Evolutionary conservation across 2,797 vertebrate species (phyloP), one percentile per base, ranked within the genome.

Genomic region (Sebastiscus albofasciatus): DNA sequence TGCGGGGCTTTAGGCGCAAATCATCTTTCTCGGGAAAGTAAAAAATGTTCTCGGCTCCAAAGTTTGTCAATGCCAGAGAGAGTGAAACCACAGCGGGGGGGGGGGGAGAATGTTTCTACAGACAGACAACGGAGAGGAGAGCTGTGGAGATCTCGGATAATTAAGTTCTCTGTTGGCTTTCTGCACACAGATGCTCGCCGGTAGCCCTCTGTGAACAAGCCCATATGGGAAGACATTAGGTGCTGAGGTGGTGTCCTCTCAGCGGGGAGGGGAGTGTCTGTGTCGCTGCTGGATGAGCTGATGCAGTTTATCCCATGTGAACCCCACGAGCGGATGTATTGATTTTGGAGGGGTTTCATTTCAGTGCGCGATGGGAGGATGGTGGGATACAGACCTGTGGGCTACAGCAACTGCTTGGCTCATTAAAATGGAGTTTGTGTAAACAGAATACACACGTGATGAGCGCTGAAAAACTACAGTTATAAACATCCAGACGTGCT

Each of bases 301-400:
- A 60, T 72, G 82, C n/a, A 24, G 72, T 75, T 76, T 18, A 67
- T 84, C 62, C 72, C 76, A 39, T 46, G 79, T 72, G 80, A 79
- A 70, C 67, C 77, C 77, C 3, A 59, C 26, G 0, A 79, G 85
- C 16, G 14, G 72, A 77, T 79, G 81, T 83, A 91, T 89, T 91
- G 89, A 93, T 88, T 88, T 77, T 69, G 66, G 6, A 61, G 42
- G 79, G 79, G 49, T 75, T 80, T 83, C 64, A 77, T 79, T 90
- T 56, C 69, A 56, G 69, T 52, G 55, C 34, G 31, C 60, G 65
- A 80, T 24, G 62, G 74, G 54, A 77, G 39, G 61, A 39, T 11
- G 59, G 31, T 3, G 36, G 27, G 39, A 68, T 8, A 36, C 39
- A 81, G 55, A 65, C 22, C 67, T 34, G 14, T 31, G 29, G 34